Evolutionary conservation across 2,797 vertebrate species (phyloP).

Genomic region (Philypnodon macrostomus): DNA sequence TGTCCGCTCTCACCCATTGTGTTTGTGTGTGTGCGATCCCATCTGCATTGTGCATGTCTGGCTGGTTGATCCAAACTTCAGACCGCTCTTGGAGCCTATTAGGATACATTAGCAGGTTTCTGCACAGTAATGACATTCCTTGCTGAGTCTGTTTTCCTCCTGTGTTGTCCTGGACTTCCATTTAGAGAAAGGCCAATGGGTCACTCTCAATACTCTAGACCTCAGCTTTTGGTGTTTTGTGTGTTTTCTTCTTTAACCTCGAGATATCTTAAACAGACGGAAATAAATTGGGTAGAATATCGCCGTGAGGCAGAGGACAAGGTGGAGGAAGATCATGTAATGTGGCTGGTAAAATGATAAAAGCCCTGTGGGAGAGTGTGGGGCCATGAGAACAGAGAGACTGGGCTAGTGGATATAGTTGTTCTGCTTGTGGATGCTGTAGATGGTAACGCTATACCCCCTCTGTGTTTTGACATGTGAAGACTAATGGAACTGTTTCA

Average conservation of each 20-base stretch:
- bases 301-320: conserved; percentile 29
- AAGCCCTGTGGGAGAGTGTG: conserved; percentile 47
- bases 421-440: conserved; percentile 56
- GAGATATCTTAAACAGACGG: too few relatives aligned
- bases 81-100: conserved; percentile 54
- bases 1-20: conserved; percentile 42
- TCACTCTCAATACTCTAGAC: conserved; percentile 9
- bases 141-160: conserved; percentile 51
- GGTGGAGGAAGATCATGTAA: conserved; percentile 32
- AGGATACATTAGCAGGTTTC: conserved; percentile 37
- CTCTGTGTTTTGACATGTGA: conserved; percentile 67
- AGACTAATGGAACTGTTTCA: conserved; percentile 61
- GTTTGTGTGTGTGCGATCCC: conserved; percentile 17
- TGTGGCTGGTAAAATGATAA: conserved; percentile 62
- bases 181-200: conserved; percentile 30
- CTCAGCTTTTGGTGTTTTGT: too few relatives aligned
- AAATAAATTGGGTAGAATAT: conserved; percentile 32
- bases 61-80: too few relatives aligned
- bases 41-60: conserved; percentile 43
- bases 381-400: conserved; percentile 27
- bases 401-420: conserved; percentile 36
- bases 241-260: too few relatives aligned
- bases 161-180: conserved; percentile 36
- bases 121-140: conserved; percentile 68
- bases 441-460: conserved; percentile 62